Evolutionary conservation across 2,888 invertebrate species (phyloP), one percentile per base, ranked within the genome.

Genomic region (Agapetus fuscipes): DNA sequence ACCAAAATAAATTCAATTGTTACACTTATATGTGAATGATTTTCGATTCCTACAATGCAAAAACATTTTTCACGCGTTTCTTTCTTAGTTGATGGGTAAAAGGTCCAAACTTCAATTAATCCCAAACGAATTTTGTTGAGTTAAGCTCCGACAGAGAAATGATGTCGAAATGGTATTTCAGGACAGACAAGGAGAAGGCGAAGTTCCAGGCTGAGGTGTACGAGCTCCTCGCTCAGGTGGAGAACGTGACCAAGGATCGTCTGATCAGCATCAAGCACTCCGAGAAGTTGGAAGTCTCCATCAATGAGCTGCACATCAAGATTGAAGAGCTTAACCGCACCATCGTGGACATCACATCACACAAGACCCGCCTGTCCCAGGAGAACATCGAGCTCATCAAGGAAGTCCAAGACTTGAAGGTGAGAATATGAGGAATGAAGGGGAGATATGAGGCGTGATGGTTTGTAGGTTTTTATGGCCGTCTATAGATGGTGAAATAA

Each of bases 191-290:
- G 71, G 98, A 99, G 64, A 97, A 95, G 71, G 76, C 86, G 59
- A 93, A 94, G 73, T 90, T 97, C 78, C 94, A 98, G 72, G 82
- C 93, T 59, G 98, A 98, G 74, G 89, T 98, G 49, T 97, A 96
- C 73, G 95, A 95, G 71, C 78, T 97, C 53, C 78, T 96, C 62
- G 82, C 94, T 56, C 94, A 95, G 74, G 83, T 96, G 57, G 98
- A 98, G 68, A 80, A 79, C 53, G 76, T 87, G 56, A 89, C 82
- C 71, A 97, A 97, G 73, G 96, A 96, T 61, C 93, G 88, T 65
- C 59, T 86, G 53, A 70, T 83, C 52, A 77, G 80, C 55, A 65
- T 76, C 46, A 89, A 88, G 65, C 83, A 83, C 51, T 81, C 87
- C 52, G 96, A 97, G 68, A 88, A 80, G 63, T 75, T 95, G 56